Base-by-base conservation (phyloP, 2,113 vertebrate species). In the Speoplatyrhinus poulsoni region DNA sequence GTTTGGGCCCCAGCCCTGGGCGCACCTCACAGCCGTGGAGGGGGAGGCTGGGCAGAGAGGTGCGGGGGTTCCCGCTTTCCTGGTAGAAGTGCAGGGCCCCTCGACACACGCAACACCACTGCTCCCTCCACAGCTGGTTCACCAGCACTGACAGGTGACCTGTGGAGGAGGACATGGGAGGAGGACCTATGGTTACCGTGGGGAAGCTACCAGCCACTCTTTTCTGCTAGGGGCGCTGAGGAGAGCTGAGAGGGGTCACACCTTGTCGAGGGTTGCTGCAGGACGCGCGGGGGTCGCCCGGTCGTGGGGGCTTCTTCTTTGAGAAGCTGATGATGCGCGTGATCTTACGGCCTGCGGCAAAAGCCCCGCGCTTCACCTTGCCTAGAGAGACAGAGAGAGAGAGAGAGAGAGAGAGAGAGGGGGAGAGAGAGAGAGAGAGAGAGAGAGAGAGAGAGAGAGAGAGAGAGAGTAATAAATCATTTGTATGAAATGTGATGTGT, bases 271-370 rank as follows among this genome's bases (percentile, higher is more conserved):
- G 97, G 78, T 97, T 91, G 33, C 88, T 93, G 75, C 91, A 93
- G 12, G 93, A 85, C 0, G 82, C 88, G 56, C 89, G 94, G 0
- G 85, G 77, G 47, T 95, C 96, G 46, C 95, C 94, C 0, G 93
- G 84, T 0, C 88, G 80, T 3, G 90, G 89, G 0, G 92, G 79
- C 81, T 99, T 99, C 87, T 96, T 99, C 86, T 98, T 99, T 62
- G 97, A 97, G 87, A 99, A 98, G 82, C 94, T 96, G 87, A 99
- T 99, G 85, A 99, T 98, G 10, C 95, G 95, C 13, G 94, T 98
- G 90, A 99, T 99, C 86, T 98, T 99, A 57, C 94, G 94, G 19
- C 98, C 98, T 0, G 98, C 98, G 0, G 94, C 96, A 0, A 99
- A 92, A 46, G 96, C 92, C 0, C 94, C 93, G 56, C 93, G 95